Evolutionary conservation across 2,797 vertebrate genomes (phyloP).

Genomic region (Galago senegalensis): DNA sequence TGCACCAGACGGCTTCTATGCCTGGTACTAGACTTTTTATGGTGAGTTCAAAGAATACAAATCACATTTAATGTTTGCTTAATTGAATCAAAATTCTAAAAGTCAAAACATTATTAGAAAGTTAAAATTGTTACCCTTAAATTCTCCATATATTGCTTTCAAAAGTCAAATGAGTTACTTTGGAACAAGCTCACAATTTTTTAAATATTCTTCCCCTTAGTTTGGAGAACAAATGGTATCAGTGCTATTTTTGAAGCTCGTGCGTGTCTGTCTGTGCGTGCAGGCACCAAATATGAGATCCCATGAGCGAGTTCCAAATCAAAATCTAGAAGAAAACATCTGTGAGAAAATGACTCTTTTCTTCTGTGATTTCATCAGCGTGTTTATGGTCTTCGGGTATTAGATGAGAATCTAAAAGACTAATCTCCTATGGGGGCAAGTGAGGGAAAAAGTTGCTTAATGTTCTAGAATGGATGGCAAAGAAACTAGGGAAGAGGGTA

Average conservation of each 20-base stretch:
- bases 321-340: slow-evolving; percentile 72
- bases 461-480: slow-evolving; percentile 3
- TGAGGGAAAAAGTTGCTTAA: slow-evolving; percentile 14
- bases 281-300: slow-evolving; percentile 30
- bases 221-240: slow-evolving; percentile 38
- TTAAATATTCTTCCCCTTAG: slow-evolving; percentile 53
- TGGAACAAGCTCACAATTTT: slow-evolving; percentile 20
- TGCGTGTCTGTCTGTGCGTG: not conserved
- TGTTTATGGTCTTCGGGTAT: slow-evolving; percentile 37
- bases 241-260: not conserved
- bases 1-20: not conserved
- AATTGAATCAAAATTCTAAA: slow-evolving; percentile 62
- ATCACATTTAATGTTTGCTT: slow-evolving; percentile 52
- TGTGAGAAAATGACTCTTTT: slow-evolving; percentile 55
- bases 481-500: not conserved
- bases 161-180: slow-evolving; percentile 63
- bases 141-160: slow-evolving; percentile 45
- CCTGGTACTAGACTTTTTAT: not conserved
- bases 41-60: slow-evolving; percentile 66
- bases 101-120: slow-evolving; percentile 47
- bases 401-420: slow-evolving; percentile 60
- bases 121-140: slow-evolving; percentile 21
- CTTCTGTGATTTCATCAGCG: slow-evolving; percentile 52
- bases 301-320: slow-evolving; percentile 42
- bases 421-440: not conserved